Conservation (phyloP, 2,888 invertebrate species). For the Watsonalla cultraria region DNA sequence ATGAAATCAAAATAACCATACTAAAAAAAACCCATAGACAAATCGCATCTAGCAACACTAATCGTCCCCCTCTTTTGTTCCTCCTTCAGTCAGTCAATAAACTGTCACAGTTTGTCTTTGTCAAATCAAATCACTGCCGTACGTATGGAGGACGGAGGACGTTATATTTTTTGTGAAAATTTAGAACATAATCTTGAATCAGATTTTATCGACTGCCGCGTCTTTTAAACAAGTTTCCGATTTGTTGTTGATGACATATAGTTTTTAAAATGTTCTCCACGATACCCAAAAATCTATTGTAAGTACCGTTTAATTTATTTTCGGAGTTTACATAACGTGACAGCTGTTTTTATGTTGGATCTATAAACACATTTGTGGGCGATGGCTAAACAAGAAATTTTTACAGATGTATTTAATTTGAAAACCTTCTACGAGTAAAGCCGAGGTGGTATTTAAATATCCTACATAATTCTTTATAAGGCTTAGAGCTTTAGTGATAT, state of each 20-base stretch:
- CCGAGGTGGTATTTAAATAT: no score
- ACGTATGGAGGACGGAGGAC: slow-evolving; percentile 55
- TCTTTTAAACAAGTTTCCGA: slow-evolving; percentile 17
- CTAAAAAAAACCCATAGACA: no score
- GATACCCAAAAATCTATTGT: slow-evolving; percentile 68
- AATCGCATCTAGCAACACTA: no score
- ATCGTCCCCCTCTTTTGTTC: no score
- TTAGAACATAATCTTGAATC: slow-evolving; percentile 27
- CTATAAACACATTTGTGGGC: slow-evolving; percentile 36
- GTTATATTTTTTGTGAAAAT: slow-evolving; percentile 44
- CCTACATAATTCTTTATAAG: no score
- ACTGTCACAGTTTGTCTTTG: slow-evolving; percentile 9
- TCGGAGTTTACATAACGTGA: slow-evolving; percentile 75
- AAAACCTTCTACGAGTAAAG: neutral
- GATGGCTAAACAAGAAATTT: neutral
- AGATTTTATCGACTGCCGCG: slow-evolving; percentile 31
- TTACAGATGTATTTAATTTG: slow-evolving; percentile 7
- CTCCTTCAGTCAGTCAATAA: slow-evolving; percentile 3
- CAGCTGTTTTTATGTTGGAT: slow-evolving; percentile 63
- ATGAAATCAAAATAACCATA: no score
- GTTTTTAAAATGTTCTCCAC: slow-evolving; percentile 70
- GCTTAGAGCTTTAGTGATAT: no score
- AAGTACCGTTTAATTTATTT: slow-evolving; percentile 67
- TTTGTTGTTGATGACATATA: slow-evolving; percentile 52
- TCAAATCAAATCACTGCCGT: slow-evolving; percentile 36